phyloP scores from a whole-genome alignment of 2,888 invertebrate species.

The Meloe dianella region DNA sequence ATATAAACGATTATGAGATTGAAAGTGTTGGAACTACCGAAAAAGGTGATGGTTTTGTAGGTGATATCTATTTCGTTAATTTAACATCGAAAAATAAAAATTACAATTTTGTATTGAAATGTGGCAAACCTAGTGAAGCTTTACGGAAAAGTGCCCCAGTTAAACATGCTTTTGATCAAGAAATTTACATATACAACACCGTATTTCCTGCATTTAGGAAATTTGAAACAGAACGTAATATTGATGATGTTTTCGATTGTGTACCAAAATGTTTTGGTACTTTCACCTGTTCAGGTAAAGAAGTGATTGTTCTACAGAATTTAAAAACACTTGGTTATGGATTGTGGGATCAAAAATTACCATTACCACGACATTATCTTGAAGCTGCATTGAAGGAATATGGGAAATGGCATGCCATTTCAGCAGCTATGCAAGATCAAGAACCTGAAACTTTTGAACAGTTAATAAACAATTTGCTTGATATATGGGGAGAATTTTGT shows the following conservation, averaged over 20 bases:
- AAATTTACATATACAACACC: constrained; percentile 18
- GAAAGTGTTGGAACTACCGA: constrained; percentile 15
- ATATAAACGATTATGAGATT: constrained; percentile 4
- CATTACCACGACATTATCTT: constrained; percentile 43
- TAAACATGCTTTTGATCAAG: constrained; percentile 13
- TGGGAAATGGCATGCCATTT: constrained; percentile 31
- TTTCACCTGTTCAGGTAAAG: background rate
- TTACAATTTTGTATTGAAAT: constrained; percentile 23
- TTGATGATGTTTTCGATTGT: constrained; percentile 10
- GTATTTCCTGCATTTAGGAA: constrained; percentile 15
- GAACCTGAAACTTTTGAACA: constrained; percentile 27
- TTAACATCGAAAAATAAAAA: background rate
- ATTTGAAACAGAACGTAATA: constrained; percentile 14
- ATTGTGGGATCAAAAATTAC: constrained; percentile 35
- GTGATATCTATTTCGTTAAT: constrained; percentile 19
- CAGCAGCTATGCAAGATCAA: background rate
- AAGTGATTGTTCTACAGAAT: constrained; percentile 36
- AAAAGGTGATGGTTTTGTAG: constrained; percentile 23
- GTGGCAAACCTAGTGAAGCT: constrained; percentile 12
- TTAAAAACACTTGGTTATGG: constrained; percentile 37
- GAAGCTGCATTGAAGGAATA: constrained; percentile 39
- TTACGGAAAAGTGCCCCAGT: constrained; percentile 11
- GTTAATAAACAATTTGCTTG: constrained; percentile 12
- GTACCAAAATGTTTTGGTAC: constrained; percentile 23
- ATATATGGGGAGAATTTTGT: background rate